These are phyloP conservation scores for Pontoporia blainvillei DNA, from an alignment of 2,113 vertebrate species.

Conservation along the genomic window DNA sequence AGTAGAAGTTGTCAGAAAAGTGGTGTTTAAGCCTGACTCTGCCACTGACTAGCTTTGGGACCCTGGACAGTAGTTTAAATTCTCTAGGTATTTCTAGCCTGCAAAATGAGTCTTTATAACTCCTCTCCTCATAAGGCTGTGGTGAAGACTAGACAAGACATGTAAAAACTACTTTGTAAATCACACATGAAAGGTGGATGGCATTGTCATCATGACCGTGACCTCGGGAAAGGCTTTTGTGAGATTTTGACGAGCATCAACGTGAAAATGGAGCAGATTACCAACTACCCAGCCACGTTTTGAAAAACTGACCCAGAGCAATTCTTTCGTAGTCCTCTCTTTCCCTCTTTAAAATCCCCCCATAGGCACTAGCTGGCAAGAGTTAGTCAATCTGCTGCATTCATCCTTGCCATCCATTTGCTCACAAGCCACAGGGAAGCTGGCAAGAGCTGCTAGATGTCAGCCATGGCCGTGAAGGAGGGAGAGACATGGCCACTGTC, in stretches of 20 bases:
- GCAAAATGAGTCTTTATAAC: not conserved
- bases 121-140: not conserved
- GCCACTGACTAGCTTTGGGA: not conserved
- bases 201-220: not conserved
- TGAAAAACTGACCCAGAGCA: not conserved
- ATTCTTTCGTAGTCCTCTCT: not conserved
- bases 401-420: constrained; percentile 3
- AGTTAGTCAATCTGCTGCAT: not conserved
- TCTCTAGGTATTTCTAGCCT: not conserved
- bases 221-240: not conserved
- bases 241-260: not conserved
- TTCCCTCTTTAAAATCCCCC: not conserved
- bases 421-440: not conserved
- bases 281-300: not conserved
- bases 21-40: not conserved
- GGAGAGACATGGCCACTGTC: not conserved
- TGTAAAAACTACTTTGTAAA: constrained; percentile 3
- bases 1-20: constrained; percentile 10
- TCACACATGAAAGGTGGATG: not conserved
- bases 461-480: not conserved
- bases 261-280: not conserved
- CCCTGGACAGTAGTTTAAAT: not conserved
- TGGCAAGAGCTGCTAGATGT: not conserved
- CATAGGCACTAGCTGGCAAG: not conserved
- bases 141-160: not conserved